Percentiles rank a stretch among this genome's conserved stretches.
These are phyloP conservation scores for Aleiodes leptofemur DNA, from an alignment of 2,888 invertebrate species.

Conservation along the genomic window DNA sequence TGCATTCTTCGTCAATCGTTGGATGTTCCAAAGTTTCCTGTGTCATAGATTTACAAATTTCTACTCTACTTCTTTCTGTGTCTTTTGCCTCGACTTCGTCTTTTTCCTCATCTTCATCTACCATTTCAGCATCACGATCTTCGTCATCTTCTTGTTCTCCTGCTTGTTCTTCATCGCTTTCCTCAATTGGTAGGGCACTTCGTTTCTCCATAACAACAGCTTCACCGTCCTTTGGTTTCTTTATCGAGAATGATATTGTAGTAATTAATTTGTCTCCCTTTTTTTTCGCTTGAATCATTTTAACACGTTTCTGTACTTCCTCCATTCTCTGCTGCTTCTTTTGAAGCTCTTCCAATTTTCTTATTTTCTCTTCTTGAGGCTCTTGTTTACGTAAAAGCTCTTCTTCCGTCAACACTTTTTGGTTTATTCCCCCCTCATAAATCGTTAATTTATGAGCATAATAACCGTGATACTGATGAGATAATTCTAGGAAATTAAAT, in stretches of 20 bases:
- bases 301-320: slow-evolving; percentile 72
- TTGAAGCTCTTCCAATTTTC: slow-evolving; percentile 70
- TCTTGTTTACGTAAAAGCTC: slow-evolving; percentile 71
- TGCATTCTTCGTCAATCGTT: slow-evolving; percentile 24
- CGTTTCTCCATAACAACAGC: slow-evolving; percentile 79
- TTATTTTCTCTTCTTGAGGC: slow-evolving; percentile 71
- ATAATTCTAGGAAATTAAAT: slow-evolving; percentile 89
- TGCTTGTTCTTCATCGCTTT: slow-evolving; percentile 77
- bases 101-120: slow-evolving; percentile 78
- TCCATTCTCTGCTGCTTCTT: slow-evolving; percentile 73
- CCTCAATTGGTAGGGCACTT: slow-evolving; percentile 86
- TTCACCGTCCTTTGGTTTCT: slow-evolving; percentile 86
- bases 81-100: slow-evolving; percentile 64
- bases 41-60: slow-evolving; percentile 55
- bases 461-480: slow-evolving; percentile 87
- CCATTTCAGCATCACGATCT: not conserved
- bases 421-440: slow-evolving; percentile 71
- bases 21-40: not conserved
- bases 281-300: slow-evolving; percentile 73
- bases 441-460: slow-evolving; percentile 84
- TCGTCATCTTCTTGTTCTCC: slow-evolving; percentile 55
- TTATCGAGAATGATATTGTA: slow-evolving; percentile 89
- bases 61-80: slow-evolving; percentile 52
- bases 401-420: slow-evolving; percentile 71
- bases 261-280: slow-evolving; percentile 70